Evolutionary conservation across 2,797 vertebrate species (phyloP).

Genomic region (Telmatherina bonti): DNA sequence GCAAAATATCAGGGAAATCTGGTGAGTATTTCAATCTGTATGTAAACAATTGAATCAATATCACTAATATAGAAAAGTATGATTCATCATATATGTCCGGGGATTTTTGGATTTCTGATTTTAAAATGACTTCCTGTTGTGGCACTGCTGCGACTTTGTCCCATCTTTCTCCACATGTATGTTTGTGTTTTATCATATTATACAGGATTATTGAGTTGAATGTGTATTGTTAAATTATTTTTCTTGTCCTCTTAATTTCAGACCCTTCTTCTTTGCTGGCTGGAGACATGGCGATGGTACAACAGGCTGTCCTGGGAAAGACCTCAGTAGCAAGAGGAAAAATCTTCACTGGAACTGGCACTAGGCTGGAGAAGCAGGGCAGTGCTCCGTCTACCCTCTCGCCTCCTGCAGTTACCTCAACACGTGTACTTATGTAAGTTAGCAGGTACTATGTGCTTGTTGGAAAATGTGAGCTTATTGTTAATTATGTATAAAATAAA

Average conservation of each 20-base stretch:
- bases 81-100: no score
- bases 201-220: background rate
- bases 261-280: conserved; percentile 75
- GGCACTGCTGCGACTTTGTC: background rate
- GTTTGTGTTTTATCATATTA: background rate
- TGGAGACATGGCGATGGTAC: conserved; percentile 77
- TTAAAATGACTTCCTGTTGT: background rate
- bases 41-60: background rate
- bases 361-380: conserved; percentile 64
- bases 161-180: background rate
- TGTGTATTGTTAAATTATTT: background rate
- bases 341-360: conserved; percentile 68
- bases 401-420: conserved; percentile 67
- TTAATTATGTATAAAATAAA: background rate
- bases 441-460: background rate
- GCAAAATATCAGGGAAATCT: conserved; percentile 35
- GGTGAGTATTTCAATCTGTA: conserved; percentile 54
- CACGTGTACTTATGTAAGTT: conserved; percentile 79
- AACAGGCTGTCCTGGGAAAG: conserved; percentile 65
- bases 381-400: conserved; percentile 58
- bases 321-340: conserved; percentile 55
- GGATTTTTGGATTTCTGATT: background rate
- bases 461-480: background rate
- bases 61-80: no score
- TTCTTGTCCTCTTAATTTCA: conserved; percentile 25